phyloP scores from a whole-genome alignment of 2,113 vertebrate genomes.

The Noctilio leporinus region DNA sequence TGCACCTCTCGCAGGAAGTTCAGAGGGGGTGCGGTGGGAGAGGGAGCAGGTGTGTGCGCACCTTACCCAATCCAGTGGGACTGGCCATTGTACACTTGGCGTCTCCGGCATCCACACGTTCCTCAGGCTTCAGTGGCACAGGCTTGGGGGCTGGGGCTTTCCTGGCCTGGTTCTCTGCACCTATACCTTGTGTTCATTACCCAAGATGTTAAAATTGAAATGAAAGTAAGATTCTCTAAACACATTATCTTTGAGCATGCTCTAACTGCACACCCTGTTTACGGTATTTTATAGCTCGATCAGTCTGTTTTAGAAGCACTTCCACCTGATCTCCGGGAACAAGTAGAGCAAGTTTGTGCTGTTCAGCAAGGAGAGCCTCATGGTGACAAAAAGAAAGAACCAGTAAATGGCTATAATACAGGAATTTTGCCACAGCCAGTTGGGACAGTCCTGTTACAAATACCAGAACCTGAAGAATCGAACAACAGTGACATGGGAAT shows the following conservation, averaged over 20 bases:
- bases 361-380: conserved; percentile 75
- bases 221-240: background rate
- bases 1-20: too few species aligned
- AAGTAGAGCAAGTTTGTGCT: conserved; percentile 87
- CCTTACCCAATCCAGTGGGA: background rate
- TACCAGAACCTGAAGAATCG: conserved; percentile 87
- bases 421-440: conserved; percentile 74
- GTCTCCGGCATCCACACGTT: background rate
- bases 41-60: accelerated
- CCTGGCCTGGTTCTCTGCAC: background rate
- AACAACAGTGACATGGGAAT: conserved; percentile 80
- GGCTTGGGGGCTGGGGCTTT: background rate
- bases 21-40: accelerated
- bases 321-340: conserved; percentile 90
- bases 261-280: background rate
- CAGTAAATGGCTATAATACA: conserved; percentile 71
- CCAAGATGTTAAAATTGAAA: background rate
- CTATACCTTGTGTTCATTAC: background rate
- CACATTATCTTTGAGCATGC: background rate
- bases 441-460: conserved; percentile 88
- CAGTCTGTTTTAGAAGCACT: conserved; percentile 92
- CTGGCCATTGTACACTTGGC: too few species aligned
- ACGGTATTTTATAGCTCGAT: conserved; percentile 84
- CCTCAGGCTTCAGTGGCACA: background rate
- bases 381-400: conserved; percentile 71